A percentile compares a stretch with the other conserved stretches of the same genome.
These are phyloP conservation scores for Petrosia ficiformis DNA, from an alignment of 37 sponge, comb jelly and placozoan genomes.

Conservation along the genomic window DNA sequence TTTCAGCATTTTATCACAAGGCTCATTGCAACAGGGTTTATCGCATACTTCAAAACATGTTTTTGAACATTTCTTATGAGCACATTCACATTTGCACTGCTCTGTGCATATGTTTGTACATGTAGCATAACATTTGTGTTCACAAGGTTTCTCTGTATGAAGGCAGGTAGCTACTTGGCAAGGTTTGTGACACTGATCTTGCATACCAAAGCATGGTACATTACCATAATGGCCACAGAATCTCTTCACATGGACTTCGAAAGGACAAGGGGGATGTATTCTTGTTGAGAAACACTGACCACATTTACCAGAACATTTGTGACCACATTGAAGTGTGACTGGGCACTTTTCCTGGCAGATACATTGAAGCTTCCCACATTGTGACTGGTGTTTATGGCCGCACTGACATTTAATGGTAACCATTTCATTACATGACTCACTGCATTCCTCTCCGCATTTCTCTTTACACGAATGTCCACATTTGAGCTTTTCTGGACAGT, in stretches of 20 bases:
- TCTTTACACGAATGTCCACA: conserved; percentile 77
- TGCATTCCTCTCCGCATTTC: conserved; percentile 34
- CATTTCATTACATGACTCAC: not conserved
- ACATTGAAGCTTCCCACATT: conserved; percentile 1
- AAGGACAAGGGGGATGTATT: conserved; percentile 37
- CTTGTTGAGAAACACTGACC: conserved; percentile 22
- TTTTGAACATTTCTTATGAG: conserved; percentile 14
- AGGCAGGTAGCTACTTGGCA: not conserved
- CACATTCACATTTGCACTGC: conserved; percentile 8
- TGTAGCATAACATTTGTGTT: conserved; percentile 9
- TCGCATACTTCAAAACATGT: conserved; percentile 57
- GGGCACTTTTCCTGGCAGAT: conserved; percentile 37
- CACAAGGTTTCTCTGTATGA: conserved; percentile 4
- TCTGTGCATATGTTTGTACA: not conserved
- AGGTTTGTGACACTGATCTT: not conserved
- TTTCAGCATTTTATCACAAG: conserved; percentile 30
- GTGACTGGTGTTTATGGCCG: conserved; percentile 15
- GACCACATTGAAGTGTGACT: conserved; percentile 58
- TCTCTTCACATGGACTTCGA: not conserved
- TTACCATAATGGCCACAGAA: conserved; percentile 42
- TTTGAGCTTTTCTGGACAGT: conserved; percentile 27
- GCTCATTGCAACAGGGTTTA: conserved; percentile 47
- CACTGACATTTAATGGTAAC: conserved; percentile 25
- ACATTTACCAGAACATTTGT: conserved; percentile 58
- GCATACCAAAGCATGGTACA: conserved; percentile 5